Percentiles rank a stretch among this genome's conserved stretches.
Conservation (phyloP, 2,888 invertebrate species). For the Noctua pronuba region DNA sequence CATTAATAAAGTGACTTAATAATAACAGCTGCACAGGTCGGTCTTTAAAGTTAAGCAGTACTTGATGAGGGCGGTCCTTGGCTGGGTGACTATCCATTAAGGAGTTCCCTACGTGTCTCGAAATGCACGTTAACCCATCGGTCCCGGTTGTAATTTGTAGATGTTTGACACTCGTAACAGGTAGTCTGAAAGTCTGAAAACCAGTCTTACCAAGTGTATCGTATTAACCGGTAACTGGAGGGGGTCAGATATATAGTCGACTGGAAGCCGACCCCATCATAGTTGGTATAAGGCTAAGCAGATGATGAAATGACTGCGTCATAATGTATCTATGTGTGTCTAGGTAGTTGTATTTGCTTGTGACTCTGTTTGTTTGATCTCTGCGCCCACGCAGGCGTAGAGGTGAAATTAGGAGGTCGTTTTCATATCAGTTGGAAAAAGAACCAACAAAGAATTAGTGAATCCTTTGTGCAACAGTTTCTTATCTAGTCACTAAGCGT, state of each 20-base stretch:
- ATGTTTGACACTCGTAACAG: neutral
- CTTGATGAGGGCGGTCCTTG: neutral
- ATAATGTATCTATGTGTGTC: neutral
- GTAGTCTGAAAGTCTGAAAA: neutral
- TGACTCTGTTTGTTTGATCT: neutral
- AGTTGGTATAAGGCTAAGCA: neutral
- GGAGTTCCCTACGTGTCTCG: neutral
- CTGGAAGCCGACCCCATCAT: neutral
- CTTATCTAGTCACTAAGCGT: no score
- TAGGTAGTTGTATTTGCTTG: neutral
- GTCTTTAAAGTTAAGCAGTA: neutral
- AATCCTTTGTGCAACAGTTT: neutral
- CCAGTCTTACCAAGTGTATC: neutral
- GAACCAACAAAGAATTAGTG: neutral
- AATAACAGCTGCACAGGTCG: neutral
- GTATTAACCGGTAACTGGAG: neutral
- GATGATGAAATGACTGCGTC: neutral
- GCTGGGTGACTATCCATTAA: neutral
- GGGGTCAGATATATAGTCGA: neutral
- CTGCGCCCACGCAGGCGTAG: constrained; percentile 25
- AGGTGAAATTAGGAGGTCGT: constrained; percentile 25
- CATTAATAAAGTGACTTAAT: neutral
- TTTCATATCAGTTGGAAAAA: neutral
- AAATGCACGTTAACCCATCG: neutral
- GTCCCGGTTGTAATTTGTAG: neutral